Evolutionary conservation across 2,113 vertebrate genomes (phyloP), one percentile per base, ranked within the genome.

Genomic region (Rhagologus leucostigma): DNA sequence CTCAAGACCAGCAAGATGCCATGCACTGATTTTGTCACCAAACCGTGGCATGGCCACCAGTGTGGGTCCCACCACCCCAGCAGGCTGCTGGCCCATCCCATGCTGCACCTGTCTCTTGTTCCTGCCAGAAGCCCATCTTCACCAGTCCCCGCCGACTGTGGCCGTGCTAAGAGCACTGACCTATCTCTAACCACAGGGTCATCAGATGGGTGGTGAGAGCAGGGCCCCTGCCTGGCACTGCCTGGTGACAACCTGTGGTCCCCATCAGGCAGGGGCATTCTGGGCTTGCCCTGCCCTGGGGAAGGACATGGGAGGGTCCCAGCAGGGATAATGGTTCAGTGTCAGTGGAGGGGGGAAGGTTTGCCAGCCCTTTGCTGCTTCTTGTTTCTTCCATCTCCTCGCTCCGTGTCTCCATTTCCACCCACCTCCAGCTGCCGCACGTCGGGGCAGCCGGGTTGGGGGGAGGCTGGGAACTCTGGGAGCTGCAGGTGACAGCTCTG

Each of bases 151-250:
- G 6, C 23, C 3, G 0, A 0, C 10, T 1, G 2, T 2, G 1
- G 50, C 69, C 1, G 3, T 85, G 67, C 76, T 96, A 90, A 85
- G 59, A n/a, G 82, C 67, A 59, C 82, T 85, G 82, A 91, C 46
- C 84, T 2, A 0, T 55, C 49, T 69, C n/a, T 90, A 94, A 91
- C 82, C 19, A 13, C 1, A 13, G 55, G 44, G 67, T 62, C 32
- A 10, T 56, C 0, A 0, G 20, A 44, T 0, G 0, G 83, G 32
- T n/a, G 39, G 30, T 0, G 0, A 67, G 67, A 67, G 35, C 47
- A 12, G 56, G 23, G 44, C 57, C 23, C 39, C 41, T 93, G 46
- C 55, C 49, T 4, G 3, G 17, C 21, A 26, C 57, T 75, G 65
- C 39, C 39, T 0, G 3, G 39, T 60, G 52, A 56, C 49, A 64